Evolutionary conservation across 2,888 invertebrate genomes (phyloP), one percentile per base, ranked within the genome.

Genomic region (Nomada hirtipes): DNA sequence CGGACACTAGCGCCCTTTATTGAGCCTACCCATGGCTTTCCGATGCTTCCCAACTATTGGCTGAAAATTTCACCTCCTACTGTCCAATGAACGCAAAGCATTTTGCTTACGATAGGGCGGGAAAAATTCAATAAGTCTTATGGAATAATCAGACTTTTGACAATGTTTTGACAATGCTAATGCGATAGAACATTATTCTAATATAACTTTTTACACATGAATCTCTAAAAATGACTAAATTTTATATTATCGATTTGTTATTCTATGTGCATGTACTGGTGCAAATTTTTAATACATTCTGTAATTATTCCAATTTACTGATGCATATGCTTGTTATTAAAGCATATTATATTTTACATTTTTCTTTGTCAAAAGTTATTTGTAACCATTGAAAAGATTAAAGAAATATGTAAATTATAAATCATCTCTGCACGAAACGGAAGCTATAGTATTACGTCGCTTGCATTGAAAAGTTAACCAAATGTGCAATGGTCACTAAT

Each of bases 1-100:
- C 90, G 88, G 89, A 91, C 92, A 91, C 91, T 91, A 91, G 92
- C 92, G 92, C 91, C 91, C 89, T 90, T 90, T 91, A 91, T 91
- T 88, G 91, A 91, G 90, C 90, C 89, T 90, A 86, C 86, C 86
- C 61, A 85, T 85, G 79, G 79, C 86, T 83, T 69, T 57, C 55
- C 60, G 64, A 76, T 63, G 72, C 79, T 64, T 7, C 15, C 2
- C 23, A 68, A 23, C 10, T 7, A 84, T 85, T 85, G 84, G 85
- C 2, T 20, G 18, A 20, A 69, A 59, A 59, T 57, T 72, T 73
- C 61, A 73, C 73, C 20, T 23, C 18, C 61, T 11, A 50, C 29
- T 23, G 4, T 11, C 83, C 83, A 83, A 84, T 84, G 44, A 53
- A 52, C 26, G 75, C 61, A 69, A 50, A 57, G 52, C 44, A 57